Base-by-base conservation (phyloP, 2,888 invertebrate species). In the Crioceris asparagi region DNA sequence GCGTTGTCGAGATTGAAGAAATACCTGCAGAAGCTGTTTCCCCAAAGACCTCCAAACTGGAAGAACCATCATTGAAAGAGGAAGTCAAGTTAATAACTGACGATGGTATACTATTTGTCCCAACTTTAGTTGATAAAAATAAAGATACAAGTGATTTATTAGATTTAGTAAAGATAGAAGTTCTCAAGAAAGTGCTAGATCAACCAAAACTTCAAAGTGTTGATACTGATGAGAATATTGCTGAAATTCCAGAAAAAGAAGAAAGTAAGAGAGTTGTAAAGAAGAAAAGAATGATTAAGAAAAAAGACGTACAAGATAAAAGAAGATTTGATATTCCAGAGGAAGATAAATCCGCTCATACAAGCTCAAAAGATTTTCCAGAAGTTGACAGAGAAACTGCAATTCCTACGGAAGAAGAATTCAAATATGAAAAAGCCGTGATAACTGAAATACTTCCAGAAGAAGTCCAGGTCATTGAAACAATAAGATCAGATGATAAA, bases 271-370 rank as follows among this genome's bases (percentile, higher is more conserved):
- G 34, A 39, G 54, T 48, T 31, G 60, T 59, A 29, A 52, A 61
- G 3, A 65, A 61, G 32, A 67, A 61, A 29, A 57, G 66, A 32
- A 47, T 60, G 1, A 61, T 67, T 29, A 67, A 58, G 39, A 67
- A 65, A 43, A 62, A 60, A 5, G n/a, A n/a, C n/a, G n/a, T n/a
- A n/a, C n/a, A n/a, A n/a, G n/a, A n/a, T n/a, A n/a, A n/a, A n/a
- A n/a, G n/a, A n/a, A n/a, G n/a, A 45, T 46, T 50, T 41, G 44
- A 43, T 11, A 7, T 41, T 11, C 38, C 38, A 5, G 36, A 41
- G 17, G 40, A 48, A 32, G 12, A 35, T 17, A 23, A 38, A 15
- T 18, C 38, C 14, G 12, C 29, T 3, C 12, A 12, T 4, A 14
- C 15, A 15, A n/a, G 10, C n/a, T 10, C 14, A 2, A 40, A 49